Conservation (phyloP, 1,140 invertebrate genomes). For the Ladona fulva region DNA sequence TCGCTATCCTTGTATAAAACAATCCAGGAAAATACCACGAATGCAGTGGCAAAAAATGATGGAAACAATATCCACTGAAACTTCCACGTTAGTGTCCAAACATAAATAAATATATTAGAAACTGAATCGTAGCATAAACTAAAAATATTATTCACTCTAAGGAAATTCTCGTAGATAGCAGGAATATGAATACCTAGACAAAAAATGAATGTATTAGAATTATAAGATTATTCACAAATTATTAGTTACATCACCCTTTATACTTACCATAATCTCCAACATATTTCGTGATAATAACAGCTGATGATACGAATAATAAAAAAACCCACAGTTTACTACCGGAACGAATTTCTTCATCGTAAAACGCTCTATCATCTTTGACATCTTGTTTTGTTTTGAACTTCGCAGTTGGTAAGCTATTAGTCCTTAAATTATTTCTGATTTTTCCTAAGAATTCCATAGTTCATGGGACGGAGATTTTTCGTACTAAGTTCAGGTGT, state of each 20-base stretch:
- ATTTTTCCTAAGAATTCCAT: neutral
- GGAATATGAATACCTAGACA: no score
- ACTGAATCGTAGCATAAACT: neutral
- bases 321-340: neutral
- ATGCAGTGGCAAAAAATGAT: neutral
- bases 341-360: neutral
- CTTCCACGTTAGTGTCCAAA: neutral
- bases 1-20: neutral
- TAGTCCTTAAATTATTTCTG: neutral
- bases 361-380: neutral
- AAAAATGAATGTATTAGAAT: no score
- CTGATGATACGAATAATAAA: neutral
- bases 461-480: neutral
- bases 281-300: slow-evolving; percentile 4
- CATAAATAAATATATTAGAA: neutral
- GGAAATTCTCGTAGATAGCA: no score
- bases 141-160: neutral
- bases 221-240: no score
- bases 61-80: neutral
- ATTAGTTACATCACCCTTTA: neutral
- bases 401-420: neutral
- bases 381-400: neutral
- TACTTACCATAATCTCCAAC: neutral
- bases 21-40: neutral
- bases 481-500: no score